Base-by-base conservation (phyloP, 2,888 invertebrate genomes). In the Sesia bembeciformis region DNA sequence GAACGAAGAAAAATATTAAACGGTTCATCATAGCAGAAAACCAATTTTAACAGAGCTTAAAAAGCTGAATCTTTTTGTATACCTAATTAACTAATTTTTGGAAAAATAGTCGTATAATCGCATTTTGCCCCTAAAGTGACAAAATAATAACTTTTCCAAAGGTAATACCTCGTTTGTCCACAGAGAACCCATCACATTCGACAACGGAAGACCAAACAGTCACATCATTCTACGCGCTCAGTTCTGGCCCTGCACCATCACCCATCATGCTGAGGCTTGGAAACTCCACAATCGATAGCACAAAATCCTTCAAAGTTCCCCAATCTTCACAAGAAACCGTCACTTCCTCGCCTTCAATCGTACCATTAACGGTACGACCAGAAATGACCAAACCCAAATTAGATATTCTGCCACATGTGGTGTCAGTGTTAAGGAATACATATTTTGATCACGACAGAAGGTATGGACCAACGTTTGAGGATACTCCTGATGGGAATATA, bases 401-500 rank as follows among this genome's bases (percentile, higher is more conserved):
- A 5, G 63, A 65, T n/a, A 62, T 66, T 68, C 75, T 83, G 6
- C 88, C 88, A 0, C 84, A 88, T 57, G 84, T 88, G 5, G 75
- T 88, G 4, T 70, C 80, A 6, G 58, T 57, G 5, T 72, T 76
- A 0, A 85, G 85, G 68, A 86, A 87, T 51, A 86, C 81, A 0
- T 86, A 89, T 57, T 86, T 89, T 46, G 89, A 90, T 53, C 90
- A 90, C 51, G 90, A 90, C 54, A 72, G 87, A 55, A 92, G 92
- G 67, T 93, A 93, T 79, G 94, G 94, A 41, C 94, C 94, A 40
- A 93, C 93, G 63, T 94, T 94, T 67, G 94, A 94, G 67, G 90
- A 89, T 53, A 67, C 74, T 0, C 74, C 81, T 0, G 83, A 89
- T 63, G 93, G 93, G 40, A 93, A 93, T 65, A 83, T 92, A 23